phyloP scores from a whole-genome alignment of 2,797 vertebrate genomes.

The Hemitrygon akajei region DNA sequence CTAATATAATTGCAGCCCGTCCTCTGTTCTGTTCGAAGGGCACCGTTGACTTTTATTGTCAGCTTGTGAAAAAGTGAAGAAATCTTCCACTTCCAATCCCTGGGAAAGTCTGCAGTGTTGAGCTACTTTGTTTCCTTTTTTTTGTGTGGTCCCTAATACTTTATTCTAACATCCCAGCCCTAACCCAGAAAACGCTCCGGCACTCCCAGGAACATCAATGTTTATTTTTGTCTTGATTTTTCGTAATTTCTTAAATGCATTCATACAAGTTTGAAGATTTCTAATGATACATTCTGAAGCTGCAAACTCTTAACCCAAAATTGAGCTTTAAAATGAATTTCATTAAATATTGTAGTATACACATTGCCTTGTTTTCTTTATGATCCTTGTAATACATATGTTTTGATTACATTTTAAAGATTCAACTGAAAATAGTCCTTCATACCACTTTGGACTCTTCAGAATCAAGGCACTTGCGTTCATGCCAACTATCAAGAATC shows the following conservation, averaged over 20 bases:
- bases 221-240: slow-evolving; percentile 9
- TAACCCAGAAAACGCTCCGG: neutral
- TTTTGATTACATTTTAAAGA: neutral
- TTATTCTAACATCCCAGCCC: slow-evolving; percentile 33
- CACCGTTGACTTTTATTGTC: slow-evolving; percentile 34
- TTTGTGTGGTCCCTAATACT: neutral
- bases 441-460: too few species aligned
- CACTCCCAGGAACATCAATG: slow-evolving; percentile 17
- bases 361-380: slow-evolving; percentile 23
- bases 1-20: slow-evolving; percentile 17
- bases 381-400: neutral
- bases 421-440: too few species aligned
- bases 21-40: slow-evolving; percentile 10
- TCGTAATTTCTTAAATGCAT: slow-evolving; percentile 32
- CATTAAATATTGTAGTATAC: slow-evolving; percentile 38
- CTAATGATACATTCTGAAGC: slow-evolving; percentile 32
- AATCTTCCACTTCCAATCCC: slow-evolving; percentile 20
- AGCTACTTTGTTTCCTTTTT: slow-evolving; percentile 19
- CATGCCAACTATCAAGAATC: too few species aligned
- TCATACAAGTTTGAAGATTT: slow-evolving; percentile 30
- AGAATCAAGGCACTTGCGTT: too few species aligned
- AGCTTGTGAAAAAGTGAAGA: slow-evolving; percentile 31
- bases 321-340: slow-evolving; percentile 32
- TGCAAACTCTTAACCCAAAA: slow-evolving; percentile 33
- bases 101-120: slow-evolving; percentile 14